Evolutionary conservation across 2,113 vertebrate genomes (phyloP), one percentile per base, ranked within the genome.

Genomic region (Bolborhynchus lineola): DNA sequence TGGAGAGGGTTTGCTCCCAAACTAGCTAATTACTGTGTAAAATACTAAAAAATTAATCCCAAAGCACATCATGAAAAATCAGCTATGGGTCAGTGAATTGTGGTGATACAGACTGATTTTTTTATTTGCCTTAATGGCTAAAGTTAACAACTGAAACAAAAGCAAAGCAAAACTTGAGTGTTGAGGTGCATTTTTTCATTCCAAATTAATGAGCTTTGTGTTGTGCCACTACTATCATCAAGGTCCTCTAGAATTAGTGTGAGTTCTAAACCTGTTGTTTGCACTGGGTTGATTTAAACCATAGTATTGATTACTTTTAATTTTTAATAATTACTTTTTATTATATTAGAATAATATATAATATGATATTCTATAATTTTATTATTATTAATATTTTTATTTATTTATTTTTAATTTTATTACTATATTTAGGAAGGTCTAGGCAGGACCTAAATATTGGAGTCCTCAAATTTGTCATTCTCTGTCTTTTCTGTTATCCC

Each of bases 21-120:
- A 83, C 92, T 88, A 80, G 33, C 79, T 95, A 91, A 85, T 81
- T 91, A 55, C 65, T 55, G 33, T 46, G 57, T 88, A 68, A 93
- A 95, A 93, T 77, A 52, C 11, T 93, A 67, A 89, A 94, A 92
- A 64, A 52, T 69, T 71, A 90, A 82, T 93, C 84, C 55, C 60
- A 68, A 92, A 92, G 9, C 25, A 28, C 26, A 57, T 44, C 0
- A 59, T 55, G 72, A 93, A 82, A 55, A 83, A 78, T 78, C 50
- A 90, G 76, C 60, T 75, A 37, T 86, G 39, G 14, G 16, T 62
- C 75, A 68, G 68, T 86, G 85, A 86, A 75, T 52, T 90, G 33
- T 81, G 33, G 35, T 77, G 59, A 84, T 71, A 65, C 60, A 93
- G 82, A 24, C 3, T 31, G 50, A 29, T 19, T 59, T 57, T 89